Evolutionary conservation across 2,888 invertebrate genomes (phyloP).

Genomic region (Agrochola litura): DNA sequence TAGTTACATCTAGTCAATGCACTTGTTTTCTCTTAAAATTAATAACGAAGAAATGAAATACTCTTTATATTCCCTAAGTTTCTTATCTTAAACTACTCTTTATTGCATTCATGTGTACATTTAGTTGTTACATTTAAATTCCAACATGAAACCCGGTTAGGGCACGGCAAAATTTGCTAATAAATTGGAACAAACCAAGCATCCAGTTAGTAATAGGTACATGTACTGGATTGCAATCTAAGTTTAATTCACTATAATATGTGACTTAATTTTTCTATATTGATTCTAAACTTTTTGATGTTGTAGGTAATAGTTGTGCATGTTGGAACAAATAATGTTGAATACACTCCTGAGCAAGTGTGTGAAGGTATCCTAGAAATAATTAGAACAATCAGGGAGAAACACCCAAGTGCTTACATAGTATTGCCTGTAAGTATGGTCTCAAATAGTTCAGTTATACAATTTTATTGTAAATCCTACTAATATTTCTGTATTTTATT

Average conservation of each 20-base stretch:
- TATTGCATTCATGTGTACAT: too few species aligned
- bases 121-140: too few species aligned
- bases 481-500: slow-evolving; percentile 69
- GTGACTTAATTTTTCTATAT: background rate
- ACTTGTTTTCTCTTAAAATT: too few species aligned
- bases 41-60: background rate
- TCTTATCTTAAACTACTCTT: too few species aligned
- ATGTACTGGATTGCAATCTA: too few species aligned
- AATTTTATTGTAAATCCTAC: slow-evolving; percentile 3
- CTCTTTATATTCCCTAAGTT: background rate
- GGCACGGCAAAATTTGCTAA: too few species aligned
- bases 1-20: slow-evolving; percentile 48
- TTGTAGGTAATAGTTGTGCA: slow-evolving; percentile 95
- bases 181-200: too few species aligned
- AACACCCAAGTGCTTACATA: slow-evolving; percentile 95
- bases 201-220: too few species aligned
- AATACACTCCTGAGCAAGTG: slow-evolving; percentile 94
- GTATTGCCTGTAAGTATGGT: slow-evolving; percentile 94
- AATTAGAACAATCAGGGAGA: slow-evolving; percentile 93
- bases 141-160: too few species aligned
- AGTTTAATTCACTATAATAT: background rate
- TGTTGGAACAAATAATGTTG: slow-evolving; percentile 97
- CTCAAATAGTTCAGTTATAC: background rate
- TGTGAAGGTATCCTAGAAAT: slow-evolving; percentile 95
- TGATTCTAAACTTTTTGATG: slow-evolving; percentile 19